Percentiles rank a stretch among this genome's conserved stretches.
Conservation (phyloP, 2,797 vertebrate species). For the Arctocebus calabarensis region DNA sequence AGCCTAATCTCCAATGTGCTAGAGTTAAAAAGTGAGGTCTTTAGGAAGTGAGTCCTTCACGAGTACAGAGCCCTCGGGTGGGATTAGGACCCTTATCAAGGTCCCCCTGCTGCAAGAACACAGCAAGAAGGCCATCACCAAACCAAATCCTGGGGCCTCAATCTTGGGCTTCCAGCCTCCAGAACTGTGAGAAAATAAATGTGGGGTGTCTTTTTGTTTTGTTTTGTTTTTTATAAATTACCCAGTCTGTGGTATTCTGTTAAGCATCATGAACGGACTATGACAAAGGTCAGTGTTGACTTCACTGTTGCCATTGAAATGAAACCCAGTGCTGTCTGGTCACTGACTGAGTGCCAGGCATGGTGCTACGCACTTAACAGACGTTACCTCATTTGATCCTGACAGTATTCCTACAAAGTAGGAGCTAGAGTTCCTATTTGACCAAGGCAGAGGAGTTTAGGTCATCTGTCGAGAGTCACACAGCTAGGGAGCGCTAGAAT, state of each 20-base stretch:
- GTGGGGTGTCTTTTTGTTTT: not conserved
- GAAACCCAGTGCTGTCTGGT: not conserved
- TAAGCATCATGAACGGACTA: not conserved
- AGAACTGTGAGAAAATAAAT: not conserved
- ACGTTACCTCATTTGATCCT: not conserved
- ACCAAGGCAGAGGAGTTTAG: not conserved
- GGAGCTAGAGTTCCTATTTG: not conserved
- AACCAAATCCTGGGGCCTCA: not conserved
- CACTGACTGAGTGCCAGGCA: not conserved
- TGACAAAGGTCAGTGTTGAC: not conserved
- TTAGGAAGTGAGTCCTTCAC: not conserved
- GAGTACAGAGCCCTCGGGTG: not conserved
- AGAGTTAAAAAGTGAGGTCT: not conserved
- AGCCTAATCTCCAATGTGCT: fast-evolving
- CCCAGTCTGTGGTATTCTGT: not conserved
- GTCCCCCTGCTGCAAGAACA: not conserved
- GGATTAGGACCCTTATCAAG: not conserved
- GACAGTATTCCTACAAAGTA: no score
- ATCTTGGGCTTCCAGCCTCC: not conserved
- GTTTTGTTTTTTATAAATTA: not conserved
- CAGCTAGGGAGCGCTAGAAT: not conserved
- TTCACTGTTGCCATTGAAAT: not conserved
- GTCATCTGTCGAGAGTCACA: not conserved
- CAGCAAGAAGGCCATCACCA: not conserved
- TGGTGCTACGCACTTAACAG: not conserved